Conservation (phyloP, 2,888 invertebrate genomes). For the Stramonita haemastoma region DNA sequence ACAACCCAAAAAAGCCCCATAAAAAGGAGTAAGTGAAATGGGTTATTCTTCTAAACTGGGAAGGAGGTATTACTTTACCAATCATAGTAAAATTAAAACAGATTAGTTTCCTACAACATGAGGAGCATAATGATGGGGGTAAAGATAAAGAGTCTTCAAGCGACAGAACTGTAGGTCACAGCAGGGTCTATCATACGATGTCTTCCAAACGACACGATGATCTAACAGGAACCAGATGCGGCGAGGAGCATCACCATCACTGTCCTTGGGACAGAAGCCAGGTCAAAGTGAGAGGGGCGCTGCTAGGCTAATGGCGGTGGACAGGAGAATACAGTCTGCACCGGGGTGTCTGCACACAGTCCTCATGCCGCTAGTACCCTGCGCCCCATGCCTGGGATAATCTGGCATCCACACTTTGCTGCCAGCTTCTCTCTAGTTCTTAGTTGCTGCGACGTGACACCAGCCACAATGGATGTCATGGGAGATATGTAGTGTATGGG, state of each 20-base stretch:
- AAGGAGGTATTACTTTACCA: no score
- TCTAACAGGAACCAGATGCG: not conserved
- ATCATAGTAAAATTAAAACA: no score
- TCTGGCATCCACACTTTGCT: constrained; percentile 9
- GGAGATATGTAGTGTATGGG: not conserved
- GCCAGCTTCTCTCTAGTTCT: not conserved
- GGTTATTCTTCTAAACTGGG: no score
- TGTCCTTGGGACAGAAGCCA: constrained; percentile 7
- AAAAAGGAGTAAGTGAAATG: no score
- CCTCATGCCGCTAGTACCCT: not conserved
- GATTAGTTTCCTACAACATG: no score
- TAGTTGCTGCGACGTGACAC: not conserved
- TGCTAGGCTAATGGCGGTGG: not conserved
- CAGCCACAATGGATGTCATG: not conserved
- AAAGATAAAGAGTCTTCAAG: no score
- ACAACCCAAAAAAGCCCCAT: no score
- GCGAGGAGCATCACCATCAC: not conserved
- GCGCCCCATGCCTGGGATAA: constrained; percentile 25
- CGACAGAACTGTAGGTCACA: not conserved
- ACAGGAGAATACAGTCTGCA: not conserved
- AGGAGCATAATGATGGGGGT: no score
- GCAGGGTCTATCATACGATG: not conserved
- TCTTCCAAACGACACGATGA: not conserved
- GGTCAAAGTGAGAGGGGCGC: not conserved
- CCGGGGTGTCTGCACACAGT: not conserved